Percentiles rank a stretch among this genome's conserved stretches.
phyloP scores from a whole-genome alignment of 2,113 vertebrate species.

The Ophiodon elongatus region DNA sequence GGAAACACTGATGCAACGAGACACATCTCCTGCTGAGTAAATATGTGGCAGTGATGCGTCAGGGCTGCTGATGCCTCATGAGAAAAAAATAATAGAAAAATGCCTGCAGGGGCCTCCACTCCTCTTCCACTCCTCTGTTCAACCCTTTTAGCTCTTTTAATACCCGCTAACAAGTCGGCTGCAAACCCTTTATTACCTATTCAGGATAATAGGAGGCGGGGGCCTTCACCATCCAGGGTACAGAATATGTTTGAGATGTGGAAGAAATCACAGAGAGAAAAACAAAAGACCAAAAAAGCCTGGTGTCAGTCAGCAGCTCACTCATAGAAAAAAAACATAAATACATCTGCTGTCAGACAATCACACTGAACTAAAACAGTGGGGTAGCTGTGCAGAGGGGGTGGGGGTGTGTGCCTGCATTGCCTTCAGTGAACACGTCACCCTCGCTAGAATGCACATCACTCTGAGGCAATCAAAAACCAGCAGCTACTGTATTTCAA shows the following conservation, averaged over 20 bases:
- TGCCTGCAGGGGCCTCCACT: neutral
- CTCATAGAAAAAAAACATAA: neutral
- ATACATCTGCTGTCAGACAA: conserved; percentile 12
- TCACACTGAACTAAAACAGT: neutral
- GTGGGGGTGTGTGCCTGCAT: neutral
- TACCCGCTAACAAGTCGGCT: neutral
- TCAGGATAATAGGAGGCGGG: too few species aligned
- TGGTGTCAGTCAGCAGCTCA: neutral
- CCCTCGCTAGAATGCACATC: conserved; percentile 14
- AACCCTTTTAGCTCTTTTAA: neutral
- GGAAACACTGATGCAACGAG: conserved; percentile 50
- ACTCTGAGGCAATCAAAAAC: conserved; percentile 4
- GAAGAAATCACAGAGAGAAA: neutral
- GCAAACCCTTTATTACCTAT: neutral
- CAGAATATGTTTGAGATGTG: neutral
- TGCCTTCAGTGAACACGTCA: conserved; percentile 8
- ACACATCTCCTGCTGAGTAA: conserved; percentile 18
- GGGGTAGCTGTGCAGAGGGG: neutral
- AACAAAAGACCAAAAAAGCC: neutral
- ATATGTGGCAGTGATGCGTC: conserved; percentile 43
- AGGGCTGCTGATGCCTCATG: conserved; percentile 35
- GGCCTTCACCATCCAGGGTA: neutral
- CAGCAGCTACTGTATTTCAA: conserved; percentile 19
- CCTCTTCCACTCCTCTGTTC: neutral
- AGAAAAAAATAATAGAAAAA: neutral